A percentile compares a stretch with the other conserved stretches of the same genome.
Evolutionary conservation across 2,113 vertebrate genomes (phyloP).

Genomic region (Bagarius yarrelli): DNA sequence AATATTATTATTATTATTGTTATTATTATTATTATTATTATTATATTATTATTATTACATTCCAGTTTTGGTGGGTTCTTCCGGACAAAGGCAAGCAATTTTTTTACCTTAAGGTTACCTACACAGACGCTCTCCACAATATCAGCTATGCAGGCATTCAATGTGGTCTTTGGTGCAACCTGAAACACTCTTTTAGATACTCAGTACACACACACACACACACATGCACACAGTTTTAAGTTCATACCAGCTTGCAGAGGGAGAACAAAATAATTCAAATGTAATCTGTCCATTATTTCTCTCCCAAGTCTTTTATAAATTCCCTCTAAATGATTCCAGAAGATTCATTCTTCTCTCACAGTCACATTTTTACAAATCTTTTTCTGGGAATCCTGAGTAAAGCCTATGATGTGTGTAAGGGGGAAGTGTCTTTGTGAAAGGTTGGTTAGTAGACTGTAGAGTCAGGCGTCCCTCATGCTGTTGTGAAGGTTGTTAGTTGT

Average conservation of each 20-base stretch:
- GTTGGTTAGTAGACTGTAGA: slow-evolving; percentile 18
- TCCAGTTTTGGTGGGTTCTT: slow-evolving; percentile 71
- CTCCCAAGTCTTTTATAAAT: slow-evolving; percentile 17
- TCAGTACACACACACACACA: slow-evolving; percentile 20
- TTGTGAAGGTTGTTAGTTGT: slow-evolving; percentile 39
- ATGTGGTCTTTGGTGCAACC: slow-evolving; percentile 61
- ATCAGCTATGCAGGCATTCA: slow-evolving; percentile 65
- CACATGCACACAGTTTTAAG: slow-evolving; percentile 37
- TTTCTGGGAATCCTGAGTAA: slow-evolving; percentile 38
- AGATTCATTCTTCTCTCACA: slow-evolving; percentile 34
- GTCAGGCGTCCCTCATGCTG: slow-evolving; percentile 9
- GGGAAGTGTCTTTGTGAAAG: not conserved
- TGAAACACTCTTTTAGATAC: slow-evolving; percentile 30
- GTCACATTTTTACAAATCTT: slow-evolving; percentile 35
- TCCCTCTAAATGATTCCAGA: slow-evolving; percentile 26
- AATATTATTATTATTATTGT: slow-evolving; percentile 26
- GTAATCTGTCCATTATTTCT: slow-evolving; percentile 22
- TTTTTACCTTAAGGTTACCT: slow-evolving; percentile 3
- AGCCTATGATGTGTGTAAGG: slow-evolving; percentile 7
- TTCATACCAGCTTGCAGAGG: slow-evolving; percentile 30
- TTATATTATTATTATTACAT: slow-evolving; percentile 59
- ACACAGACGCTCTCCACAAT: slow-evolving; percentile 57
- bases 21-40: slow-evolving; percentile 13
- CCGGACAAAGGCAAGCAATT: slow-evolving; percentile 57
- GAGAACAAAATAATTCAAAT: slow-evolving; percentile 20